Percentiles rank a stretch among this genome's conserved stretches.
phyloP scores from a whole-genome alignment of 2,888 invertebrate genomes.

The Andrena trimmerana region DNA sequence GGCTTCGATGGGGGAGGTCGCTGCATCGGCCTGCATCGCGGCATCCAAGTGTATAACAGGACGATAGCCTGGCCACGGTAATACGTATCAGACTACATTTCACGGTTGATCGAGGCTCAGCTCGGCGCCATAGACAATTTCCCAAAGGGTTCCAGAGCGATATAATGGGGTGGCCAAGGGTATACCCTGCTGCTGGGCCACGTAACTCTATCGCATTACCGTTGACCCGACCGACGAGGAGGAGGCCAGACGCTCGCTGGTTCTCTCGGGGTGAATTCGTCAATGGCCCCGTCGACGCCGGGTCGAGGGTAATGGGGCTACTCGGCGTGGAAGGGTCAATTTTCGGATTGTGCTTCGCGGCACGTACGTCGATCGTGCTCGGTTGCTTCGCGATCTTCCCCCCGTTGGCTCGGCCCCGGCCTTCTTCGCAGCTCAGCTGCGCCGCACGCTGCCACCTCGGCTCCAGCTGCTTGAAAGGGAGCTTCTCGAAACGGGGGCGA shows the following conservation, averaged over 20 bases:
- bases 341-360: slow-evolving; percentile 76
- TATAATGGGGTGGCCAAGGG: slow-evolving; percentile 80
- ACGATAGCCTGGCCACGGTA: slow-evolving; percentile 67
- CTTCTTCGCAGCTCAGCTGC: neutral
- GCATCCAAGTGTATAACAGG: slow-evolving; percentile 48
- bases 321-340: slow-evolving; percentile 63
- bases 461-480: slow-evolving; percentile 31
- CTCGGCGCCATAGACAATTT: slow-evolving; percentile 80
- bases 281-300: slow-evolving; percentile 55
- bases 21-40: slow-evolving; percentile 18
- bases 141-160: slow-evolving; percentile 83
- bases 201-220: slow-evolving; percentile 78
- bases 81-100: slow-evolving; percentile 83
- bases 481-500: slow-evolving; percentile 18
- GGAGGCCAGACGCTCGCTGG: slow-evolving; percentile 11
- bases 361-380: slow-evolving; percentile 73
- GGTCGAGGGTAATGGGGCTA: slow-evolving; percentile 20
- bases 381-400: slow-evolving; percentile 39
- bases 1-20: neutral
- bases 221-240: slow-evolving; percentile 34
- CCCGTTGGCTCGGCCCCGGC: slow-evolving; percentile 36
- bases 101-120: slow-evolving; percentile 83
- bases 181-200: slow-evolving; percentile 67
- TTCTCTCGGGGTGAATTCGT: slow-evolving; percentile 72
- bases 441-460: neutral